Evolutionary conservation across 1,140 invertebrate species (phyloP).

Genomic region (Magallana gigas): DNA sequence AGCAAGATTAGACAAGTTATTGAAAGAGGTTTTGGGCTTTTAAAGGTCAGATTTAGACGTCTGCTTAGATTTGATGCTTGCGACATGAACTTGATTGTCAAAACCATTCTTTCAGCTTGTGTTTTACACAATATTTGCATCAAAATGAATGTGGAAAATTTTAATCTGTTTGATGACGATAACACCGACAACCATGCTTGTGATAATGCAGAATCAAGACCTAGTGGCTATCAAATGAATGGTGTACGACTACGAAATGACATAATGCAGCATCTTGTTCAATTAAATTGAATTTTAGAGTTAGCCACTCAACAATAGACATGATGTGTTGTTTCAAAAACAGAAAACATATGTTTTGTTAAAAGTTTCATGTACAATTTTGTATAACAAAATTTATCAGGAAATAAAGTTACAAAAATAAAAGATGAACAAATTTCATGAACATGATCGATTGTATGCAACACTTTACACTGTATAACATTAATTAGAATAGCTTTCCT

Average conservation of each 20-base stretch:
- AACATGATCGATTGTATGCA: neutral
- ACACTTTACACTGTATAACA: neutral
- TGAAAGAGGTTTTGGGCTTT: constrained; percentile 33
- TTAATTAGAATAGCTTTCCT: neutral
- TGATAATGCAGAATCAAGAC: neutral
- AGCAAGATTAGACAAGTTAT: constrained; percentile 36
- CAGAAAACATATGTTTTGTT: neutral
- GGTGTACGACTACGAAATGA: constrained; percentile 37
- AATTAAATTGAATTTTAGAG: neutral
- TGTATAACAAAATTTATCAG: neutral
- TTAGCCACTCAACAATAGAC: neutral
- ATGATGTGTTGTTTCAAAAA: neutral
- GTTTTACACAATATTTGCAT: constrained; percentile 40
- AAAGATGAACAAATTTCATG: neutral
- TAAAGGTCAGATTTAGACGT: constrained; percentile 31
- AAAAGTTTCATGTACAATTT: neutral
- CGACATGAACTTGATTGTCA: constrained; percentile 31
- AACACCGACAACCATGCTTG: neutral
- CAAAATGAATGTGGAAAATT: neutral
- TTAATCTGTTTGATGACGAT: neutral
- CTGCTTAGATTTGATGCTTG: constrained; percentile 26
- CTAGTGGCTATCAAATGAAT: neutral
- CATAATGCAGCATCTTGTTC: constrained; percentile 20
- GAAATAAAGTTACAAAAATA: neutral
- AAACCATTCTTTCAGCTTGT: constrained; percentile 39